Base-by-base conservation (phyloP, 1,140 invertebrate species). In the Anagrus nilaparvatae region DNA sequence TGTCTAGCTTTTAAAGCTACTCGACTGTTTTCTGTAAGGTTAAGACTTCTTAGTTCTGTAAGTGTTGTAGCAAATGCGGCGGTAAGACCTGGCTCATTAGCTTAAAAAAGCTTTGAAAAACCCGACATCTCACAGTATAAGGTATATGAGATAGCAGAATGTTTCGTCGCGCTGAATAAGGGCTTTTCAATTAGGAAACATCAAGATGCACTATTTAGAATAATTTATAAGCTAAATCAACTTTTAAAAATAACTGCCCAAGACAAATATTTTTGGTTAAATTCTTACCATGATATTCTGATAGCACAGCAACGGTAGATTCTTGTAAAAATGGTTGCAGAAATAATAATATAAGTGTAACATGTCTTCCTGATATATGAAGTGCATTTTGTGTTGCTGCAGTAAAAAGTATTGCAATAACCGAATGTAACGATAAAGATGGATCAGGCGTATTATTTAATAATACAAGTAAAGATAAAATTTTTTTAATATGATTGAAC, bases 71-170 rank as follows among this genome's bases (percentile, higher is more conserved):
- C 84, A 42, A 99, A 63, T 57, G 98, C 94, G 62, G 97, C 92
- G 0, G 94, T 97, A 1, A 97, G 70, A 0, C 93, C 91, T 0
- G 94, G 92, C 56, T 99, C 95, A 58, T 94, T 92, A 0, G 86
- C 82, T 87, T 90, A 96, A 10, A 97, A 69, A 60, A 96, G 91
- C n/a, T n/a, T n/a, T n/a, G n/a, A n/a, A n/a, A n/a, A n/a, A n/a
- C n/a, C n/a, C n/a, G n/a, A n/a, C n/a, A n/a, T n/a, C n/a, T n/a
- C n/a, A n/a, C n/a, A n/a, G n/a, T n/a, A n/a, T n/a, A n/a, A n/a
- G n/a, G n/a, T n/a, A n/a, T n/a, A n/a, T n/a, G n/a, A n/a, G n/a
- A n/a, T n/a, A n/a, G n/a, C n/a, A n/a, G n/a, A n/a, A n/a, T n/a
- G n/a, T n/a, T n/a, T n/a, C n/a, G n/a, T n/a, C n/a, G n/a, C n/a